Evolutionary conservation across 2,113 vertebrate species (phyloP).

Genomic region (Himantopus leucocephalus): DNA sequence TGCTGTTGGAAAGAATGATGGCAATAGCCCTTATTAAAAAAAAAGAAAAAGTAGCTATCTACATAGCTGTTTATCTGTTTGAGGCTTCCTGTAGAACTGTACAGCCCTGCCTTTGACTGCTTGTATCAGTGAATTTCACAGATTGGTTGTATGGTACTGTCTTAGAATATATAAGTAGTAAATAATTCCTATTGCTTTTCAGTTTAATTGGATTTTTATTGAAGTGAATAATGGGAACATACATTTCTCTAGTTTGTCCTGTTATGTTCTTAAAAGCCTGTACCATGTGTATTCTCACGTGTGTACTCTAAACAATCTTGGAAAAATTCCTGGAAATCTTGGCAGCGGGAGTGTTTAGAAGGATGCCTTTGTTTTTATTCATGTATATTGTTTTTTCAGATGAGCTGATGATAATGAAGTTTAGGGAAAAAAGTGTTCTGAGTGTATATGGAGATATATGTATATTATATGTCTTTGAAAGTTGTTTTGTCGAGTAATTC

Average conservation of each 20-base stretch:
- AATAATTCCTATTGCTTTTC: not conserved
- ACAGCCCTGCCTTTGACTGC: not conserved
- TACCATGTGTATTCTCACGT: not conserved
- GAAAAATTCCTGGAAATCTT: slow-evolving; percentile 4
- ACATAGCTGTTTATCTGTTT: not conserved
- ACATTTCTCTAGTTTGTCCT: not conserved
- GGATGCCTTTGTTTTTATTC: not conserved
- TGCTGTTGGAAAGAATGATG: not conserved
- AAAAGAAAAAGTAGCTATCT: not conserved
- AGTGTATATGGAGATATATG: not conserved
- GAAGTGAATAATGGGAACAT: not conserved
- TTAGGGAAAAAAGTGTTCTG: not conserved
- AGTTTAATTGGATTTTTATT: not conserved
- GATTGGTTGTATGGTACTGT: not conserved
- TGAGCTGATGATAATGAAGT: not conserved
- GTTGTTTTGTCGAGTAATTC: not conserved
- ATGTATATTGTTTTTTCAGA: not conserved
- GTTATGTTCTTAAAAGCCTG: not conserved
- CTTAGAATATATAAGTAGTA: not conserved
- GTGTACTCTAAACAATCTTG: not conserved
- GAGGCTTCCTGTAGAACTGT: not conserved
- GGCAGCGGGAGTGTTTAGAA: not conserved
- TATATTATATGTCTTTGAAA: not conserved
- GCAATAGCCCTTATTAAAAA: not conserved
- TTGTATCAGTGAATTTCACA: not conserved